Evolutionary conservation across 2,113 vertebrate species (phyloP), one percentile per base, ranked within the genome.

Genomic region (Hyaena hyaena): DNA sequence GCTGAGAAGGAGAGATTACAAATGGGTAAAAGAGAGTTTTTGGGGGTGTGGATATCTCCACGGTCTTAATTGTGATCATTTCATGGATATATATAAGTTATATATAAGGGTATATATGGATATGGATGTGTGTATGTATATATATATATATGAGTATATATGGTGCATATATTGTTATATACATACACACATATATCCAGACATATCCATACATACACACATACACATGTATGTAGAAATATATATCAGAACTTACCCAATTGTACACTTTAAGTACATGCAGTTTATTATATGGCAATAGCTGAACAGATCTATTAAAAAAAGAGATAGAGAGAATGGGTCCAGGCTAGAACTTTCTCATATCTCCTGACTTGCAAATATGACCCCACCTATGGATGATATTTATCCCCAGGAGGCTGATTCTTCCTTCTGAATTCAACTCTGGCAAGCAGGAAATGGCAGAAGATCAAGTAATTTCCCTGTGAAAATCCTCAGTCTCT

Each of bases 391-490:
- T 87, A 66, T 3, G 26, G 7, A 65, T 3, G 33, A 5, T 33
- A 43, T 50, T 69, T 86, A 28, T 15, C 31, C 35, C 86, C 24
- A 82, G 33, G 11, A 61, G 11, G 24, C 86, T 43, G 16, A 53
- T 77, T 92, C 39, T 48, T 50, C 73, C 35, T 86, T 83, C 79
- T 10, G 69, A 35, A 79, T 65, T 92, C 66, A 82, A 90, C 28
- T 48, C 66, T 50, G 12, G 35, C 17, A 80, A 61, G n/a, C 43
- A 24, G 2, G 14, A 97, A 76, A 79, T 3, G 7, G 33, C 21
- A 87, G 73, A 80, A 90, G 95, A 95, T 84, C 28, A 82, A 93
- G 23, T 39, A 11, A 53, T 85, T 91, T 73, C 69, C 45, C 21
- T 43, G n/a, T 48, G 53, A 82, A 96, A 96, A 73, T n/a, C 39